A percentile compares a stretch with the other conserved stretches of the same genome.
Conservation (phyloP, 2,797 vertebrate species). For the Coregonus ussuriensis region DNA sequence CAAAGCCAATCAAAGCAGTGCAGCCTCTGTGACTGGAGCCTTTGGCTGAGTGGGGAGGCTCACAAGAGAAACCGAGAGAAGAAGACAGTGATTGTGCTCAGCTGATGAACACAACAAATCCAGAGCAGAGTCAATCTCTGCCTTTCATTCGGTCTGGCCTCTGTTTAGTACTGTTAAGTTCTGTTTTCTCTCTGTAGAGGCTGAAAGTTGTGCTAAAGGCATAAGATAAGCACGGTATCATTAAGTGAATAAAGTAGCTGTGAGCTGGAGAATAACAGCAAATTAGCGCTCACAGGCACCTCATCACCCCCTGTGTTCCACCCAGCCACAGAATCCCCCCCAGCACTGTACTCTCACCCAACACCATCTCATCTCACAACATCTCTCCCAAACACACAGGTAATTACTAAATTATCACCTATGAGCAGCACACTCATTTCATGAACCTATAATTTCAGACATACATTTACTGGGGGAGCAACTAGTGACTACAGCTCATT, state of each 20-base stretch:
- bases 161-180: background rate
- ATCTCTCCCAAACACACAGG: constrained; percentile 17
- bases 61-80: constrained; percentile 18
- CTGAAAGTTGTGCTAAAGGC: constrained; percentile 28
- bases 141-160: background rate
- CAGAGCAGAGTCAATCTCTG: constrained; percentile 17
- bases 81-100: constrained; percentile 33
- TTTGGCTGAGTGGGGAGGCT: background rate
- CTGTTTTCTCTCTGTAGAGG: constrained; percentile 11
- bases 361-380: constrained; percentile 18
- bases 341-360: background rate
- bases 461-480: constrained; percentile 14
- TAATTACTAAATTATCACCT: constrained; percentile 56
- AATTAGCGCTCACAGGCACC: constrained; percentile 45
- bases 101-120: constrained; percentile 34
- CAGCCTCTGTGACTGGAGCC: constrained; percentile 57
- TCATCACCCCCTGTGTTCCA: constrained; percentile 53
- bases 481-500: constrained; percentile 9
- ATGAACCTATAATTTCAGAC: constrained; percentile 38
- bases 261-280: constrained; percentile 39
- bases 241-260: constrained; percentile 41
- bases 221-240: constrained; percentile 26
- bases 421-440: constrained; percentile 34
- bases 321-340: constrained; percentile 34
- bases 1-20: constrained; percentile 78